Conservation (phyloP, 2,888 invertebrate species). For the Habroteleia sp. region DNA sequence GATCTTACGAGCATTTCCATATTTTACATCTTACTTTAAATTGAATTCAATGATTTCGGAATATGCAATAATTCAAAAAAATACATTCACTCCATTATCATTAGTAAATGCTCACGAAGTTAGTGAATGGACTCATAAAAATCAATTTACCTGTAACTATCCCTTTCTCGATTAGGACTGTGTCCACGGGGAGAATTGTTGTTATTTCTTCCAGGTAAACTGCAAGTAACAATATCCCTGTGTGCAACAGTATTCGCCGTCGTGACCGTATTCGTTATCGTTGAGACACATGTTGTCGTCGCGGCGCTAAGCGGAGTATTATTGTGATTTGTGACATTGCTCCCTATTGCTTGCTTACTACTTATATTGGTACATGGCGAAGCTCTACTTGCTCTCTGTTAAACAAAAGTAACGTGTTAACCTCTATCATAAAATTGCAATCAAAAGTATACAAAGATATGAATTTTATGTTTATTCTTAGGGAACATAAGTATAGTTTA, state of each 20-base stretch:
- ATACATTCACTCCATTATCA: no score
- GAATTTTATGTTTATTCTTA: no score
- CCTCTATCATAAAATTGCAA: slow-evolving; percentile 9
- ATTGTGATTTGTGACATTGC: slow-evolving; percentile 69
- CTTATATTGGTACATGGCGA: slow-evolving; percentile 78
- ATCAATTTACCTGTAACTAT: slow-evolving; percentile 88
- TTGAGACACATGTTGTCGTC: slow-evolving; percentile 79
- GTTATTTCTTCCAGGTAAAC: slow-evolving; percentile 82
- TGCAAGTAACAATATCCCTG: slow-evolving; percentile 81
- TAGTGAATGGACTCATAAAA: no score
- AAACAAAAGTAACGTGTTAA: slow-evolving; percentile 29
- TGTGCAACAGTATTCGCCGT: slow-evolving; percentile 82
- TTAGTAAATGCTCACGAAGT: no score
- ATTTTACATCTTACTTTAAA: no score
- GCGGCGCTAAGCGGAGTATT: slow-evolving; percentile 78
- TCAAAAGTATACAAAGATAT: no score
- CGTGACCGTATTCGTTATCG: slow-evolving; percentile 80
- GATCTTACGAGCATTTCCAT: no score
- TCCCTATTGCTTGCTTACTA: slow-evolving; percentile 75
- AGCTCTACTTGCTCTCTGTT: slow-evolving; percentile 78
- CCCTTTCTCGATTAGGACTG: slow-evolving; percentile 90
- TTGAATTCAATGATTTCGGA: no score
- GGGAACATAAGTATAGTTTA: no score
- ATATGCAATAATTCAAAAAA: no score
- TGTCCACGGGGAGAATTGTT: slow-evolving; percentile 90